Conservation (phyloP, 1,140 invertebrate genomes). For the Saccostrea cuccullata region DNA sequence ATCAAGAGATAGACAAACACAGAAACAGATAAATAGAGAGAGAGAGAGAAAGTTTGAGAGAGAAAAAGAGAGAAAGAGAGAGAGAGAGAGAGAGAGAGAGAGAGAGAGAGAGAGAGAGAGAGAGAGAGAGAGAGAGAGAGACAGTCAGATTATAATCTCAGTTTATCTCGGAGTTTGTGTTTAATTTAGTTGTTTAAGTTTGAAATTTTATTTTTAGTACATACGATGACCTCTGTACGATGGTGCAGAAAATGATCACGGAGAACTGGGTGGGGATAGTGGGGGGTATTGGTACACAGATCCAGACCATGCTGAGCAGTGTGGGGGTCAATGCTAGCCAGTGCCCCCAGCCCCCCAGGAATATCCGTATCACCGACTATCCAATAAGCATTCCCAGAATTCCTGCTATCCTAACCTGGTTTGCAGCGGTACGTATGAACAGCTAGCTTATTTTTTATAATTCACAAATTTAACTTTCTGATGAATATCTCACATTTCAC, state of each 20-base stretch:
- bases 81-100: too few relatives aligned
- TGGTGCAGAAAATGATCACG: conserved; percentile 55
- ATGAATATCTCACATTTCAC: too few relatives aligned
- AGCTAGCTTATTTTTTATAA: not conserved
- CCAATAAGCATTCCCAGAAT: conserved; percentile 45
- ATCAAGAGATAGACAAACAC: too few relatives aligned
- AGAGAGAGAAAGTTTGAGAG: too few relatives aligned
- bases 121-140: too few relatives aligned
- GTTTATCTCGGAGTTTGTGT: too few relatives aligned
- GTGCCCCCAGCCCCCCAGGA: conserved; percentile 18
- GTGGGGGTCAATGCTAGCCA: conserved; percentile 30
- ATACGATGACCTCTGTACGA: conserved; percentile 55
- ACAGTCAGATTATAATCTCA: too few relatives aligned
- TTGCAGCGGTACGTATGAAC: conserved; percentile 50
- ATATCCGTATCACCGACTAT: conserved; percentile 49
- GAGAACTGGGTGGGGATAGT: conserved; percentile 62
- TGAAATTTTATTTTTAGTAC: conserved; percentile 43
- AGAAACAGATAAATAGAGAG: too few relatives aligned
- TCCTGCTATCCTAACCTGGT: conserved; percentile 53
- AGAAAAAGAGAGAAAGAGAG: too few relatives aligned
- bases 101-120: too few relatives aligned
- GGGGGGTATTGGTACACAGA: conserved; percentile 49
- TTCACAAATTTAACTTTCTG: not conserved
- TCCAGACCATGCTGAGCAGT: conserved; percentile 49
- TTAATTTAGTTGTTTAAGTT: too few relatives aligned